Percentiles rank a stretch among this genome's conserved stretches.
phyloP scores from a whole-genome alignment of 2,888 invertebrate species.

The Subacronicta megacephala region DNA sequence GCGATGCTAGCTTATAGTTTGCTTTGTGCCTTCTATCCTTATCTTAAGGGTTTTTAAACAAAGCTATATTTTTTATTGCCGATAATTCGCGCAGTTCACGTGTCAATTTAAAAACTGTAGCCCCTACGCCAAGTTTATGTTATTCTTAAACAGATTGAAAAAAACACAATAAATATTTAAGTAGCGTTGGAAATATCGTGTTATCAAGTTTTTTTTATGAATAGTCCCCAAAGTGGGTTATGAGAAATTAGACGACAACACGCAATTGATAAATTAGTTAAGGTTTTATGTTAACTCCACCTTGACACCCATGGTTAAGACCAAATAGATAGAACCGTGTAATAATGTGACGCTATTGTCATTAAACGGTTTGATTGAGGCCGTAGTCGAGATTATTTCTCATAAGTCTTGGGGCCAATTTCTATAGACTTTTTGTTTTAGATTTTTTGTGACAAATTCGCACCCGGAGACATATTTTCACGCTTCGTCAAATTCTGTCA shows the following conservation, averaged over 20 bases:
- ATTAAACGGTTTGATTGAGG: background rate
- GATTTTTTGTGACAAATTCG: too few relatives aligned
- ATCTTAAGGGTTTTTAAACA: too few relatives aligned
- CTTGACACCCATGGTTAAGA: slow-evolving; percentile 30
- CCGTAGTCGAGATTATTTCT: background rate
- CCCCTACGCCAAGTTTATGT: too few relatives aligned
- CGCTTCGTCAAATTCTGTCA: too few relatives aligned
- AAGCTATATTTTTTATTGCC: background rate
- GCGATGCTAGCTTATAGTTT: too few relatives aligned
- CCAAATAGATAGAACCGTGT: background rate
- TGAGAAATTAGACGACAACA: slow-evolving; percentile 18
- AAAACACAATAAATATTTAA: too few relatives aligned
- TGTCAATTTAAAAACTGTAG: too few relatives aligned
- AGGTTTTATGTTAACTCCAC: slow-evolving; percentile 11
- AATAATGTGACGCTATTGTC: slow-evolving; percentile 11
- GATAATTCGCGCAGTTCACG: background rate
- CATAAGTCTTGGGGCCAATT: background rate
- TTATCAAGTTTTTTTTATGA: background rate
- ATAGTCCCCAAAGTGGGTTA: slow-evolving; percentile 11
- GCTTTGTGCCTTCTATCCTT: too few relatives aligned
- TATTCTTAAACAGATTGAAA: too few relatives aligned
- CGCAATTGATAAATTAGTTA: slow-evolving; percentile 15
- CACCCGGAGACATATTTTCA: too few relatives aligned
- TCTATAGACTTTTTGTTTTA: too few relatives aligned
- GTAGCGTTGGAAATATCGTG: background rate